Evolutionary conservation across 64 coral and sea anemone species (phyloP).

Genomic region (Actinia tenebrosa): DNA sequence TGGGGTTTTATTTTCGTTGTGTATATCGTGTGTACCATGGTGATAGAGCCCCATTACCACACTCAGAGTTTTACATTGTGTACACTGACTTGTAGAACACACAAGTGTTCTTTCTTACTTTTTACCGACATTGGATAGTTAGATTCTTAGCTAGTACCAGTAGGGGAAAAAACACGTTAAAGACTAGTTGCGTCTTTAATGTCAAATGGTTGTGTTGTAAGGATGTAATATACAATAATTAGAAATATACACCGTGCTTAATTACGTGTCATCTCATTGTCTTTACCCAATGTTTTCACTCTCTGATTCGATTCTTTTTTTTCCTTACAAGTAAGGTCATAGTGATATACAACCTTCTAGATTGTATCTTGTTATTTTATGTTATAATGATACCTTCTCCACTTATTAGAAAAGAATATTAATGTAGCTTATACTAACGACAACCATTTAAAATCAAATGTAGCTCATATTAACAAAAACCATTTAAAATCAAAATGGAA

Average conservation of each 20-base stretch:
- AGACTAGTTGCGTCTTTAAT: neutral
- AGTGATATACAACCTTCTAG: neutral
- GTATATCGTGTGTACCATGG: neutral
- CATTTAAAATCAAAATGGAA: too few species aligned
- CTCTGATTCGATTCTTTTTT: neutral
- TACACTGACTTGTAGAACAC: neutral
- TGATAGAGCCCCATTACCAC: neutral
- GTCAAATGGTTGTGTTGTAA: neutral
- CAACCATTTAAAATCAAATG: too few species aligned
- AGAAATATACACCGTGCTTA: neutral
- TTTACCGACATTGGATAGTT: neutral
- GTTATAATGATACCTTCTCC: too few species aligned
- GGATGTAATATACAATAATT: neutral
- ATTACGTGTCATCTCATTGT: neutral
- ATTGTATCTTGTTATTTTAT: neutral
- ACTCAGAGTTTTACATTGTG: neutral
- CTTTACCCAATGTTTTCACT: neutral
- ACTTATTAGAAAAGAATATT: too few species aligned
- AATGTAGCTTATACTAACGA: too few species aligned
- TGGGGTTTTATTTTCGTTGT: neutral
- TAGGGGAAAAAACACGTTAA: neutral
- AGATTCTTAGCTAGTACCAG: neutral
- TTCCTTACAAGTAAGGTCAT: neutral
- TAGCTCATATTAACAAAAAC: too few species aligned
- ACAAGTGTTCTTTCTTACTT: neutral